Evolutionary conservation across 2,888 invertebrate species (phyloP).

Genomic region (Brenthis ino): DNA sequence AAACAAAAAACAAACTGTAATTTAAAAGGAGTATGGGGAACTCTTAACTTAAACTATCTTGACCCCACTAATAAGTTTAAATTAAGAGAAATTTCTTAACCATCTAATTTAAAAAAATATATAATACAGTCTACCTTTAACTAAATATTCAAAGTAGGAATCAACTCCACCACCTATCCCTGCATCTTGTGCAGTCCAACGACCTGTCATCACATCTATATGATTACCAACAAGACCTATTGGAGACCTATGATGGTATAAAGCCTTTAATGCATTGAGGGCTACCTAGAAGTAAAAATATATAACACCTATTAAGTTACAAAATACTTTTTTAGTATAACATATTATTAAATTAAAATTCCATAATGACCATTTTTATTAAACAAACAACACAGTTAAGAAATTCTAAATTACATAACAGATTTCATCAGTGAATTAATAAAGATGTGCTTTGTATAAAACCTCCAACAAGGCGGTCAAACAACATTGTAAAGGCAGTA

Average conservation of each 20-base stretch:
- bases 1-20: constrained; percentile 24
- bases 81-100: neutral
- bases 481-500: too few species aligned
- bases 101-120: neutral
- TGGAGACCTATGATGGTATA: constrained; percentile 93
- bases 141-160: constrained; percentile 98
- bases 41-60: too few species aligned
- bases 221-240: constrained; percentile 98
- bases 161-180: constrained; percentile 98
- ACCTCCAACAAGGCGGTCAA: too few species aligned
- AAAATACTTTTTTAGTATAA: neutral
- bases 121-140: constrained; percentile 86
- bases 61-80: too few species aligned
- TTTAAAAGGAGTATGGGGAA: neutral
- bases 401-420: too few species aligned
- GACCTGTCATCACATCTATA: constrained; percentile 95
- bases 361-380: too few species aligned
- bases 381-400: too few species aligned
- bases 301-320: neutral
- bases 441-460: too few species aligned
- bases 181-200: constrained; percentile 99
- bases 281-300: constrained; percentile 85
- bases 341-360: too few species aligned
- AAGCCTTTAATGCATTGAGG: constrained; percentile 92
- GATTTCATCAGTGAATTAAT: too few species aligned